phyloP scores from a whole-genome alignment of 2,888 invertebrate species.

The Cosmia pyralina region DNA sequence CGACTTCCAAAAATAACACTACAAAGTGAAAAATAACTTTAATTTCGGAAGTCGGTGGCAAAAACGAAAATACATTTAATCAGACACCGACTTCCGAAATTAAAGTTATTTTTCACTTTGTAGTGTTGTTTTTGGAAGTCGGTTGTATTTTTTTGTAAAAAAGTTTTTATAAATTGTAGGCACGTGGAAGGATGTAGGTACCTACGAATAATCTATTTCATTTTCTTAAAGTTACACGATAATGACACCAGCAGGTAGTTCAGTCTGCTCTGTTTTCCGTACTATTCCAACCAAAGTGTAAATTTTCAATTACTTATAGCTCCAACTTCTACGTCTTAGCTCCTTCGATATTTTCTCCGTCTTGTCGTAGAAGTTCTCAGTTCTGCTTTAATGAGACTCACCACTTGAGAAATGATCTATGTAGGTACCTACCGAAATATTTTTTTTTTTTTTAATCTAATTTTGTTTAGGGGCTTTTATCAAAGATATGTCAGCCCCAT shows the following conservation, averaged over 20 bases:
- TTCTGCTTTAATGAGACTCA: neutral
- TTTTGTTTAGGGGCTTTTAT: no score
- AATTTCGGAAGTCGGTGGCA: no score
- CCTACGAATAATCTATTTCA: neutral
- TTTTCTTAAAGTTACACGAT: neutral
- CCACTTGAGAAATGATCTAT: neutral
- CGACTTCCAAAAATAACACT: no score
- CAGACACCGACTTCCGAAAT: no score
- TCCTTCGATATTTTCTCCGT: neutral
- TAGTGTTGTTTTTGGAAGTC: no score
- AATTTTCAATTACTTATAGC: neutral
- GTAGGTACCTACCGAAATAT: no score
- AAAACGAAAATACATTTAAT: no score
- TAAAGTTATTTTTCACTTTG: no score
- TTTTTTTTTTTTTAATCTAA: no score
- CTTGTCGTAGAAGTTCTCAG: neutral
- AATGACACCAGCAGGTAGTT: neutral
- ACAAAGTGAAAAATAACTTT: no score
- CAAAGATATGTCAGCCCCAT: no score
- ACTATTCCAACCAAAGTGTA: neutral
- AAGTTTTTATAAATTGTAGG: conserved; percentile 9
- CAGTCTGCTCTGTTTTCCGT: neutral
- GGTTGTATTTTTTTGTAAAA: no score
- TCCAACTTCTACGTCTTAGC: neutral
- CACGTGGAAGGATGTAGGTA: neutral